phyloP scores from a whole-genome alignment of 2,113 vertebrate species.

The Butastur rufipennis region DNA sequence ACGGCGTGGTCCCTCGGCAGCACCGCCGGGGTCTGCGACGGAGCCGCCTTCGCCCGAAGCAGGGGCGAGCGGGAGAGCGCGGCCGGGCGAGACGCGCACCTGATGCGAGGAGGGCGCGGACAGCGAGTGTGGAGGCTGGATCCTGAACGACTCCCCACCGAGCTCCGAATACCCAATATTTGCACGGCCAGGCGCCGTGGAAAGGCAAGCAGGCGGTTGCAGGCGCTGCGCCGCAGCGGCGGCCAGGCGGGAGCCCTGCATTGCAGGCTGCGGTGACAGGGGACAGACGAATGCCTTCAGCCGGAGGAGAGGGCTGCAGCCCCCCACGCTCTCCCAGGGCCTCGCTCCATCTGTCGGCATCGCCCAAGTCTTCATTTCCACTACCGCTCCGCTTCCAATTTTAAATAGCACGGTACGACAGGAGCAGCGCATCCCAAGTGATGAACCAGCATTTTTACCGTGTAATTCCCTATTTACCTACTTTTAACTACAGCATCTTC shows the following conservation, averaged over 20 bases:
- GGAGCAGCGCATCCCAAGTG: neutral
- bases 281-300: neutral
- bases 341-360: neutral
- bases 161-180: fast-evolving
- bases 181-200: fast-evolving
- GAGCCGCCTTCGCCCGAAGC: neutral
- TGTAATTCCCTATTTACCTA: slow-evolving; percentile 26
- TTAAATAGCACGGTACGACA: neutral
- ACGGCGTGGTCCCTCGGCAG: neutral
- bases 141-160: fast-evolving
- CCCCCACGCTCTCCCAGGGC: neutral
- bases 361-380: neutral
- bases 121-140: neutral
- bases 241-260: neutral
- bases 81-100: fast-evolving
- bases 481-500: slow-evolving; percentile 33
- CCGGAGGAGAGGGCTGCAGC: neutral
- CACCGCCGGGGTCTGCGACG: fast-evolving
- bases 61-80: fast-evolving
- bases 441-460: neutral
- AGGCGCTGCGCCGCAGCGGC: neutral
- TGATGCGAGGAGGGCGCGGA: neutral
- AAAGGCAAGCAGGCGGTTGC: fast-evolving
- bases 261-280: neutral
- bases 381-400: neutral